Conservation (phyloP, 2,888 invertebrate genomes). For the Scaptomyza tumidula region DNA sequence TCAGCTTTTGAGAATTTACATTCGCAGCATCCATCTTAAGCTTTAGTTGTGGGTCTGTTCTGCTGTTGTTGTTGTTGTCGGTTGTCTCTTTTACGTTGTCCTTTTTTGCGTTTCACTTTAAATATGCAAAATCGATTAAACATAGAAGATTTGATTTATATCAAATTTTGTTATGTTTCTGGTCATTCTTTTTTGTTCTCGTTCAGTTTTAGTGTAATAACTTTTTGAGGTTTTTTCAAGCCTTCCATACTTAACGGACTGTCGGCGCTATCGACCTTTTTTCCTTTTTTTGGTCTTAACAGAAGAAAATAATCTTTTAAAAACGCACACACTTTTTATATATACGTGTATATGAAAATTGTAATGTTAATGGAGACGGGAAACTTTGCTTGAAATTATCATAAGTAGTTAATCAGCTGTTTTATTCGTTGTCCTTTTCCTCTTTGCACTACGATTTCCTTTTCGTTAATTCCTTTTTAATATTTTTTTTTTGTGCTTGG, state of each 20-base stretch:
- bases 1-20: slow-evolving; percentile 5
- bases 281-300: background rate
- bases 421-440: background rate
- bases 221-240: background rate
- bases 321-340: background rate
- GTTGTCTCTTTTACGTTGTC: background rate
- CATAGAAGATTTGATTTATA: background rate
- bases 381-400: slow-evolving; percentile 19
- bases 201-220: background rate
- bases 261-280: slow-evolving; percentile 9
- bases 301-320: slow-evolving; percentile 1
- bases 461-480: background rate
- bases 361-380: slow-evolving; percentile 4
- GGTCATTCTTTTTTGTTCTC: slow-evolving; percentile 14
- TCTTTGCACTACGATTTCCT: background rate
- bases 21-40: background rate
- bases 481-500: background rate
- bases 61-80: background rate
- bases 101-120: slow-evolving; percentile 7
- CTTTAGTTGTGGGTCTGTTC: background rate
- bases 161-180: slow-evolving; percentile 39
- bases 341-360: background rate
- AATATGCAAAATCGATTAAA: background rate
- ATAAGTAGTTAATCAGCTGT: slow-evolving; percentile 23
- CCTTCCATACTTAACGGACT: background rate